Conservation (phyloP, 2,797 vertebrate genomes). For the Lates japonicus region DNA sequence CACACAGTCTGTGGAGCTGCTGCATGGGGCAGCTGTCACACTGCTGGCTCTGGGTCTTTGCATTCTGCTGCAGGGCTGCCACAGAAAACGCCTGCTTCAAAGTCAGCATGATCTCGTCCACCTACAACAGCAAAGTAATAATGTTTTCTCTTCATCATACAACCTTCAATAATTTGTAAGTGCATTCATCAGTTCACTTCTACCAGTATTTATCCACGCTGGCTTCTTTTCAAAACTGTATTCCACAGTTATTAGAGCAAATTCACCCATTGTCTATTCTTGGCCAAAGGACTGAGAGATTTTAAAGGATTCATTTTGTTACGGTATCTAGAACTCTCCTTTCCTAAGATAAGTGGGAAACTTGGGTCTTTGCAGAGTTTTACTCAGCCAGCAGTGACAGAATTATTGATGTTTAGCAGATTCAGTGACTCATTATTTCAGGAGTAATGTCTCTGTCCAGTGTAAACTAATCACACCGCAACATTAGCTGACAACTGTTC, state of each 20-base stretch:
- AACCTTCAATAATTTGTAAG: neutral
- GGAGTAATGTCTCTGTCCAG: neutral
- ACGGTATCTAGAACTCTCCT: neutral
- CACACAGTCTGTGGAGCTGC: slow-evolving; percentile 93
- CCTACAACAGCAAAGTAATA: slow-evolving; percentile 80
- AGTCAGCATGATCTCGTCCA: slow-evolving; percentile 99
- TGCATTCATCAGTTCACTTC: neutral
- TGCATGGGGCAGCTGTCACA: slow-evolving; percentile 96
- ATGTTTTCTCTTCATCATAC: neutral
- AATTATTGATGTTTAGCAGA: neutral
- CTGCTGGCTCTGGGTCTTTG: slow-evolving; percentile 88
- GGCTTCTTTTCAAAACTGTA: neutral
- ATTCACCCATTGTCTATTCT: neutral
- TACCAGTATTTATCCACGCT: neutral
- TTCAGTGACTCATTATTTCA: slow-evolving; percentile 5
- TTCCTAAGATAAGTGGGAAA: neutral
- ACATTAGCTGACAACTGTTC: neutral
- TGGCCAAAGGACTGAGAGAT: neutral
- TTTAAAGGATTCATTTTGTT: neutral
- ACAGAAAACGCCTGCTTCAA: slow-evolving; percentile 97
- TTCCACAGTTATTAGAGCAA: neutral
- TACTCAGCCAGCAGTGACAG: neutral
- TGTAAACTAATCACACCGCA: slow-evolving; percentile 19
- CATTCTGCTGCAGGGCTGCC: slow-evolving; percentile 92
- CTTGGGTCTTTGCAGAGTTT: neutral